Conservation (phyloP, 2,888 invertebrate species). For the Napeogenes sylphis region DNA sequence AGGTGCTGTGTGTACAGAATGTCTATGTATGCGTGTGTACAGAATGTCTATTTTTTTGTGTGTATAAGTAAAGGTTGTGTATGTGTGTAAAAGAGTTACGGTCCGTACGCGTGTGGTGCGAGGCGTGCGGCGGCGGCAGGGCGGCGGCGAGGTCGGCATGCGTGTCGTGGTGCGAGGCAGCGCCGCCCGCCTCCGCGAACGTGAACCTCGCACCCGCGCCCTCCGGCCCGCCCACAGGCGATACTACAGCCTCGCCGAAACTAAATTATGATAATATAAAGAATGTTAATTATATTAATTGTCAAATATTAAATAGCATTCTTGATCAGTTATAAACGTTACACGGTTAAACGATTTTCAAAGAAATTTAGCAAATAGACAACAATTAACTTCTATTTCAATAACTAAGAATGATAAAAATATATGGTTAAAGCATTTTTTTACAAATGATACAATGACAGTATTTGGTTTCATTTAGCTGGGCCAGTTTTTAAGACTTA, state of each 20-base stretch:
- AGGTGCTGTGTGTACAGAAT: too few relatives aligned
- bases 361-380: too few relatives aligned
- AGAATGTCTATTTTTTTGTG: constrained; percentile 25
- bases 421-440: too few relatives aligned
- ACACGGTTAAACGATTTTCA: too few relatives aligned
- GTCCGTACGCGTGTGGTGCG: constrained; percentile 29
- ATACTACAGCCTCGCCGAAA: constrained; percentile 94
- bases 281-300: constrained; percentile 12
- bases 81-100: constrained; percentile 10
- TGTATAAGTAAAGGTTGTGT: constrained; percentile 9
- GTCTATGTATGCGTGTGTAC: constrained; percentile 23
- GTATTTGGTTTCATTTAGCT: too few relatives aligned
- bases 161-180: constrained; percentile 85
- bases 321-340: too few relatives aligned
- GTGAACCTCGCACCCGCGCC: constrained; percentile 84
- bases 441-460: too few relatives aligned
- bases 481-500: too few relatives aligned
- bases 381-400: too few relatives aligned
- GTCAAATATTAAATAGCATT: too few relatives aligned
- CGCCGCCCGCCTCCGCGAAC: constrained; percentile 77
- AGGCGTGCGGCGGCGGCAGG: constrained; percentile 49
- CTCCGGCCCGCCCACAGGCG: constrained; percentile 80
- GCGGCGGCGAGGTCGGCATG: constrained; percentile 82
- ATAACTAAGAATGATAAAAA: too few relatives aligned
- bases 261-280: constrained; percentile 38